phyloP scores from a whole-genome alignment of 2,113 vertebrate genomes.

The Raja brachyura region DNA sequence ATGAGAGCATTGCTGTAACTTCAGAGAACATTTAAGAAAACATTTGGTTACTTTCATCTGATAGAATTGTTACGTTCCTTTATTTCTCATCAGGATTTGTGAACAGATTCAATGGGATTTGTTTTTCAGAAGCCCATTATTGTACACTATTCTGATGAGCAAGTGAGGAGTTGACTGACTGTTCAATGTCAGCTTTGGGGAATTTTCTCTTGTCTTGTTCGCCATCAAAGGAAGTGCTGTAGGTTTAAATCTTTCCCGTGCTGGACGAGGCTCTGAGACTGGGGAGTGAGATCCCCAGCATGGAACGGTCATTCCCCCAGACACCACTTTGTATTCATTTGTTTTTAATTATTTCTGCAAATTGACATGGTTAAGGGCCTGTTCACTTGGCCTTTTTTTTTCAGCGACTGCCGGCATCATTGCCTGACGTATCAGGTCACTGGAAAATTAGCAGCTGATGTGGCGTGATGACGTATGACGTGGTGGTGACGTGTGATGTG shows the following conservation, averaged over 20 bases:
- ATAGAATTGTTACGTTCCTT: background rate
- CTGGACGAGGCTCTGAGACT: background rate
- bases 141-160: background rate
- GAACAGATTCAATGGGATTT: background rate
- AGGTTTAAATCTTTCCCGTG: background rate
- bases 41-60: background rate
- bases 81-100: background rate
- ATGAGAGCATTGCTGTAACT: background rate
- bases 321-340: background rate
- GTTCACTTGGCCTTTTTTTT: no score
- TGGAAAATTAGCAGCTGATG: no score
- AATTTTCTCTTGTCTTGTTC: no score
- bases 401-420: no score
- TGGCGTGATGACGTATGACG: no score
- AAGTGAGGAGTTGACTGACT: background rate
- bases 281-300: background rate
- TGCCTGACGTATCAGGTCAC: no score
- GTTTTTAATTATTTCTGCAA: background rate
- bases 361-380: no score
- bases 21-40: background rate
- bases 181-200: no score
- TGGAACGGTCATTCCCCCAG: background rate
- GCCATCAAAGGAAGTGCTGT: background rate
- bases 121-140: no score
- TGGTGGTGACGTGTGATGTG: no score